A percentile compares a stretch with the other conserved stretches of the same genome.
phyloP scores from a whole-genome alignment of 92 coral and sea anemone species.

The Phenganax stokvisi region DNA sequence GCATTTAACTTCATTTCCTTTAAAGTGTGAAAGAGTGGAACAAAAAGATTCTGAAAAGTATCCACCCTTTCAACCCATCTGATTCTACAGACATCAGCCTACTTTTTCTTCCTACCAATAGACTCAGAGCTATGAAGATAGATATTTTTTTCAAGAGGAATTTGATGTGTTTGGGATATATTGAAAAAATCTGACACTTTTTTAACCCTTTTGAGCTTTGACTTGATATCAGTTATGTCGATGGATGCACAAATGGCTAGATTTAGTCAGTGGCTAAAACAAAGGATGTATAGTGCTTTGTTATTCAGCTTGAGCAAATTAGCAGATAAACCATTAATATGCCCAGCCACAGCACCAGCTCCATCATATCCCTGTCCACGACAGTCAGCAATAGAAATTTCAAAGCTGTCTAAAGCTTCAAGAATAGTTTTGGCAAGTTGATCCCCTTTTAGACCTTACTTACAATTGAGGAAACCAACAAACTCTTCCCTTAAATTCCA shows the following conservation, averaged over 20 bases:
- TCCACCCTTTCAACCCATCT: not conserved
- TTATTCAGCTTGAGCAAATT: too few relatives aligned
- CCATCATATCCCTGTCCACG: constrained; percentile 4
- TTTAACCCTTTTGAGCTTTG: too few relatives aligned
- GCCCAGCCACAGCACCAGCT: not conserved
- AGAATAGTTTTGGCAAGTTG: not conserved
- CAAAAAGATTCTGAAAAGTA: not conserved
- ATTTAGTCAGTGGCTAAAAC: too few relatives aligned
- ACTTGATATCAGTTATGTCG: too few relatives aligned
- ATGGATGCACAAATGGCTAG: too few relatives aligned
- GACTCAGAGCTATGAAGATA: not conserved
- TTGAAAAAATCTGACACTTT: not conserved
- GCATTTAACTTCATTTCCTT: not conserved
- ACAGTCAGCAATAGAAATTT: not conserved
- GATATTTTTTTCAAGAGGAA: not conserved
- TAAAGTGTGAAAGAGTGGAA: not conserved
- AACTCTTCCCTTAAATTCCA: too few relatives aligned
- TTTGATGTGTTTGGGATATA: not conserved
- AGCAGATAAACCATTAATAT: too few relatives aligned
- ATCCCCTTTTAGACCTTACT: not conserved
- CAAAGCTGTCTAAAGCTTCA: not conserved
- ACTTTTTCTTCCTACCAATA: not conserved
- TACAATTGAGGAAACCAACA: too few relatives aligned
- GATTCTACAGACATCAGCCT: too few relatives aligned
- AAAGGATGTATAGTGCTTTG: too few relatives aligned